Percentiles rank a stretch among this genome's conserved stretches.
Conservation (phyloP, 1,140 invertebrate species). For the Metaphire vulgaris region DNA sequence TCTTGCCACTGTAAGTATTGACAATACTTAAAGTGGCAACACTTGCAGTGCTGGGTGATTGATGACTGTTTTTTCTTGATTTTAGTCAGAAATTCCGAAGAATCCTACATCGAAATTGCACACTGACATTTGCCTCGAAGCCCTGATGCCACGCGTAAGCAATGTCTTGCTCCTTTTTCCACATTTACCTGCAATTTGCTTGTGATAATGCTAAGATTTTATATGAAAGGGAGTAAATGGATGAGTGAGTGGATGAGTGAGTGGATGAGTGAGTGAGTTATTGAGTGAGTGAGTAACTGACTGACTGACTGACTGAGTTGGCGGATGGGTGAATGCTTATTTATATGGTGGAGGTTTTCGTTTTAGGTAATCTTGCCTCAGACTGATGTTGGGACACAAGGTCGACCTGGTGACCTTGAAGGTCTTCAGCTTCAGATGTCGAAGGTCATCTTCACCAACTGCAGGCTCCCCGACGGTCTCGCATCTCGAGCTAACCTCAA, state of each 20-base stretch:
- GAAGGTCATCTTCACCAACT: conserved; percentile 70
- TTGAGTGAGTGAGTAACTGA: no score
- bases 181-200: not conserved
- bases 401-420: conserved; percentile 71
- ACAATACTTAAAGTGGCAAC: no score
- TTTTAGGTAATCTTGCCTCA: conserved; percentile 54
- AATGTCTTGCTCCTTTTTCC: not conserved
- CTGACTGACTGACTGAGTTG: no score
- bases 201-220: not conserved
- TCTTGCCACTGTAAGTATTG: no score
- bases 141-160: conserved; percentile 78
- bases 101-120: conserved; percentile 35
- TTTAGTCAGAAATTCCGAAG: conserved; percentile 29
- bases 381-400: conserved; percentile 62
- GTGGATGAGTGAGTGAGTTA: no score
- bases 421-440: conserved; percentile 75
- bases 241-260: no score
- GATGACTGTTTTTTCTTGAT: no score
- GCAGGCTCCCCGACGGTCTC: conserved; percentile 59
- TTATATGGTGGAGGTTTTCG: no score
- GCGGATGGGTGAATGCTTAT: no score
- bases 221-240: no score
- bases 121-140: conserved; percentile 60
- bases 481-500: conserved; percentile 64
- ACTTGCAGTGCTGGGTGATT: no score